These are phyloP conservation scores for Pangasius larnaudii DNA, from an alignment of 2,797 vertebrate species.

Conservation along the genomic window DNA sequence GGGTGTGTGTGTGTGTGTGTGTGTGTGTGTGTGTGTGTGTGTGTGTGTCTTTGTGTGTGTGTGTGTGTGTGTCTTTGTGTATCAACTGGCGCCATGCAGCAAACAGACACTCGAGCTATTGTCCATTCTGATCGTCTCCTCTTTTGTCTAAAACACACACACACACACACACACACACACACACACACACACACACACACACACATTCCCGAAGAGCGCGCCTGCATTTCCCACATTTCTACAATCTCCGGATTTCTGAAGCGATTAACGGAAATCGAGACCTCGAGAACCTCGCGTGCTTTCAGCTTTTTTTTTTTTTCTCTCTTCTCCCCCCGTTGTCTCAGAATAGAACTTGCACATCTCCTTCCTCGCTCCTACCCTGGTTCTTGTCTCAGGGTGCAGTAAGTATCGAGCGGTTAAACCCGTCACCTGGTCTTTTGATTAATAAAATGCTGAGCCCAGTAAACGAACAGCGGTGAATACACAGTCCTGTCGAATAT, in stretches of 20 bases:
- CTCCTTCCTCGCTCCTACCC: constrained; percentile 44
- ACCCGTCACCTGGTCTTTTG: background rate
- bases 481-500: background rate
- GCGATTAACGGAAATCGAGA: background rate
- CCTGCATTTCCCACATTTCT: background rate
- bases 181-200: background rate
- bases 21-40: background rate
- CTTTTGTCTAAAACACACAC: background rate
- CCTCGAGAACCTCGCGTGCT: background rate
- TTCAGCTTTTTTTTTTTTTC: background rate
- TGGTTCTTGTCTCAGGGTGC: background rate
- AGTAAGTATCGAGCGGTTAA: background rate
- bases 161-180: background rate
- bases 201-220: background rate
- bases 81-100: constrained; percentile 20
- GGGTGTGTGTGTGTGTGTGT: background rate
- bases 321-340: background rate
- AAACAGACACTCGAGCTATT: constrained; percentile 24
- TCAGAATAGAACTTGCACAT: constrained; percentile 53
- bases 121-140: constrained; percentile 3
- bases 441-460: constrained; percentile 8
- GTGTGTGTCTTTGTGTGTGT: no score
- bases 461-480: background rate
- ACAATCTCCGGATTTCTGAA: background rate
- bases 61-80: background rate